These are phyloP conservation scores for Diplolepis rosae DNA, from an alignment of 2,888 invertebrate species.

Conservation along the genomic window DNA sequence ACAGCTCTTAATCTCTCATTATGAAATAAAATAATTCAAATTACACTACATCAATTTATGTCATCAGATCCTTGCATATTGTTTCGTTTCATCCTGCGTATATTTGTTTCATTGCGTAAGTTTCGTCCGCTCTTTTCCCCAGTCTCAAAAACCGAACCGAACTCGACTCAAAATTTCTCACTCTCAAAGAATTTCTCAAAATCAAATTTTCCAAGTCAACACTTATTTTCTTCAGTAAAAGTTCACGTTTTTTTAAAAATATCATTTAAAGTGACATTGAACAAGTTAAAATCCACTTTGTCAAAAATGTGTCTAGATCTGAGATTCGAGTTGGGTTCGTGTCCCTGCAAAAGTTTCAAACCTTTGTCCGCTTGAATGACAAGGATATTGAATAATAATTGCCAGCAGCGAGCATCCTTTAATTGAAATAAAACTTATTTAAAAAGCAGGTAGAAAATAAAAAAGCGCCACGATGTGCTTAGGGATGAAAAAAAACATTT, in stretches of 20 bases:
- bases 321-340: conserved; percentile 8
- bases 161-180: not conserved
- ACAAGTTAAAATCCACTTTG: too few relatives aligned
- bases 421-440: not conserved
- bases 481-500: conserved; percentile 41
- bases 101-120: conserved; percentile 10
- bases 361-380: conserved; percentile 26
- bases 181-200: too few relatives aligned
- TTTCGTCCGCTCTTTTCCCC: conserved; percentile 25
- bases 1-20: too few relatives aligned
- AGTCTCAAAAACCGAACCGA: not conserved
- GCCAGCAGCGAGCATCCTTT: conserved; percentile 7
- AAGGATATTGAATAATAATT: conserved; percentile 15
- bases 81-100: conserved; percentile 27
- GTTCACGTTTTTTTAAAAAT: too few relatives aligned
- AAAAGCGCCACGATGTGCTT: conserved; percentile 29
- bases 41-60: not conserved
- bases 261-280: too few relatives aligned
- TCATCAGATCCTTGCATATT: conserved; percentile 29
- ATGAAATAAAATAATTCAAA: not conserved
- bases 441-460: conserved; percentile 3
- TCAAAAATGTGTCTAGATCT: too few relatives aligned
- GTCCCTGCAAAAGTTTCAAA: conserved; percentile 1
- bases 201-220: too few relatives aligned
- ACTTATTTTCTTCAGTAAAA: too few relatives aligned